Evolutionary conservation across 2,797 vertebrate genomes (phyloP).

Genomic region (Glossophaga mutica): DNA sequence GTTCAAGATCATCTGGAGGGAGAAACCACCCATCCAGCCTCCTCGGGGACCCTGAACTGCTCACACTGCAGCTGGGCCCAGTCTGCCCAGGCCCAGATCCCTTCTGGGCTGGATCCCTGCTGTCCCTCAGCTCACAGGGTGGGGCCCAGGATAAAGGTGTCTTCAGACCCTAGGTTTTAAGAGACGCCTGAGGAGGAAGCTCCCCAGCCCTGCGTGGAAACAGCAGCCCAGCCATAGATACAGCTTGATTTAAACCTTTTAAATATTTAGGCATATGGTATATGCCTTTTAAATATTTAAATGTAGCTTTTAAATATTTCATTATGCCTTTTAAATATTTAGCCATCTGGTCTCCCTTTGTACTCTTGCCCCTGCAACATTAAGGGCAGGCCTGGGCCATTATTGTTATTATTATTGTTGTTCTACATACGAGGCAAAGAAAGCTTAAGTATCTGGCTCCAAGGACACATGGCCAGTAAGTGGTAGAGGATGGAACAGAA

Average conservation of each 20-base stretch:
- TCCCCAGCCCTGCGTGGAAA: neutral
- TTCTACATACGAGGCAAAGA: neutral
- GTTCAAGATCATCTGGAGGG: neutral
- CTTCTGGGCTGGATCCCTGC: accelerated
- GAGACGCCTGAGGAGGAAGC: neutral
- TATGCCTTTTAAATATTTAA: conserved; percentile 72
- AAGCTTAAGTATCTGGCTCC: neutral
- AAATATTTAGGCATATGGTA: conserved; percentile 63
- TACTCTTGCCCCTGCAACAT: neutral
- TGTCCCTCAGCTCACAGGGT: neutral
- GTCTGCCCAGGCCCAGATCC: neutral
- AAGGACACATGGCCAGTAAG: neutral
- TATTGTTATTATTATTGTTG: neutral
- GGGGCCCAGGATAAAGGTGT: accelerated
- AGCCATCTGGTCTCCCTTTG: conserved; percentile 55
- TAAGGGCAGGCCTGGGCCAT: neutral
- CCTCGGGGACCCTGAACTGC: neutral
- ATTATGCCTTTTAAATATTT: conserved; percentile 64
- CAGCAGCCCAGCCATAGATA: neutral
- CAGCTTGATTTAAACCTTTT: conserved; percentile 48
- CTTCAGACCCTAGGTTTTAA: neutral
- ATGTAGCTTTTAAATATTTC: conserved; percentile 66
- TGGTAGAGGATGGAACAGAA: neutral
- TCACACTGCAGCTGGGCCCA: neutral
- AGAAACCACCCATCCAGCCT: neutral